phyloP scores from a whole-genome alignment of 2,113 vertebrate genomes.

The Vulpes vulpes region DNA sequence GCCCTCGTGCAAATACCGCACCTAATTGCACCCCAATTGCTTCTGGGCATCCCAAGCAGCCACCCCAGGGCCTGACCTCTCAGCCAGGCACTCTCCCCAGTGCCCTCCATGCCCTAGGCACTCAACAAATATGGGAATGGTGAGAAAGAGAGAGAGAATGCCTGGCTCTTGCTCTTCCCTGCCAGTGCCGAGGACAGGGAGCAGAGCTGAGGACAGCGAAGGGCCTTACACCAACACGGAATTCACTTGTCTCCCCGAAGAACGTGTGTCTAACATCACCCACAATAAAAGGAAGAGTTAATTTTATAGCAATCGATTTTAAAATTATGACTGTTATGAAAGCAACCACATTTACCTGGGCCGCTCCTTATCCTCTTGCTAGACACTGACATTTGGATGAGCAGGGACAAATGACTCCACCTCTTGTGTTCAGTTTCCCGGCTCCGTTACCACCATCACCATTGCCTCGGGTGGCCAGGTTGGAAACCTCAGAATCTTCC shows the following conservation, averaged over 20 bases:
- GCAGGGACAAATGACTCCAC: not conserved
- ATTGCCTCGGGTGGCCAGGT: not conserved
- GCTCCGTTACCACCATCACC: not conserved
- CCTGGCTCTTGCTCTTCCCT: not conserved
- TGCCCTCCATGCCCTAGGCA: not conserved
- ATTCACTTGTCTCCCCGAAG: not conserved
- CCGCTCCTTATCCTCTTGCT: not conserved
- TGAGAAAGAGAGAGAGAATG: not conserved
- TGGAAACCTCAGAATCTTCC: not conserved
- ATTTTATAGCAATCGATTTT: not conserved
- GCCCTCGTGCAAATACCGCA: accelerated
- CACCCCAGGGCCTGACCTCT: no score
- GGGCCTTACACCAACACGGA: not conserved
- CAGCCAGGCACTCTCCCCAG: not conserved
- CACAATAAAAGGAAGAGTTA: not conserved
- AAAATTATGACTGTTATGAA: not conserved
- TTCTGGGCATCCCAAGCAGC: not conserved
- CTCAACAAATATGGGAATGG: not conserved
- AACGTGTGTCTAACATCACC: not conserved
- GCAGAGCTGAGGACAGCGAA: not conserved
- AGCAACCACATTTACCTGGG: not conserved
- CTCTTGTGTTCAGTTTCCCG: not conserved
- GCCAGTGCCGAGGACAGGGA: no score
- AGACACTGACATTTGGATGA: not conserved
- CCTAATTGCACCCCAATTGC: not conserved